phyloP scores from a whole-genome alignment of 2,888 invertebrate species.

The Ischnus inquisitorius region DNA sequence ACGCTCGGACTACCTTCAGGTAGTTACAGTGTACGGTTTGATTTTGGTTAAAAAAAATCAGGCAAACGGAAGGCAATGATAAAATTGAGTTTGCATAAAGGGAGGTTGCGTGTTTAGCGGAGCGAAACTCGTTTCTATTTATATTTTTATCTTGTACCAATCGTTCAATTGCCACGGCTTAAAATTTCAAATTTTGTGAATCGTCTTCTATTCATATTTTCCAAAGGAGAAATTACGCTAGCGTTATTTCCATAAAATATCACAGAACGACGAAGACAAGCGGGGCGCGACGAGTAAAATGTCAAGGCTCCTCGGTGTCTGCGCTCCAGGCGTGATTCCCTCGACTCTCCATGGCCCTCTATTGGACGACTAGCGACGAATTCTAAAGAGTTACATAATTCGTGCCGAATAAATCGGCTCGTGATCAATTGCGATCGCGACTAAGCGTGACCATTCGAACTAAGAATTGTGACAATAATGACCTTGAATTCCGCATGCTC shows the following conservation, averaged over 20 bases:
- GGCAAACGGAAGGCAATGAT: too few relatives aligned
- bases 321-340: constrained; percentile 57
- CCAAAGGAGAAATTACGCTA: neutral
- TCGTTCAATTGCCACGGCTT: too few relatives aligned
- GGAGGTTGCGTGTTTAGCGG: too few relatives aligned
- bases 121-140: too few relatives aligned
- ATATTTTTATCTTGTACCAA: too few relatives aligned
- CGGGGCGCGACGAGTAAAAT: constrained; percentile 50
- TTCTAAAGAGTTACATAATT: constrained; percentile 35
- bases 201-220: neutral
- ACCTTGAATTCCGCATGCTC: neutral
- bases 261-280: constrained; percentile 9
- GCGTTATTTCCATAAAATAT: neutral
- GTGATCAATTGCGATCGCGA: neutral
- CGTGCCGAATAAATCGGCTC: constrained; percentile 27
- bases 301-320: constrained; percentile 60
- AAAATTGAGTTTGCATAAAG: too few relatives aligned
- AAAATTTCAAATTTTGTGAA: too few relatives aligned
- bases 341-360: constrained; percentile 32
- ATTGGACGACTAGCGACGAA: constrained; percentile 33
- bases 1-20: too few relatives aligned
- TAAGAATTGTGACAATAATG: neutral
- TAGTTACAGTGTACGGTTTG: too few relatives aligned
- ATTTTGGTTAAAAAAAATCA: too few relatives aligned
- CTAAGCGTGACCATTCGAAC: neutral